Base-by-base conservation (phyloP, 2,888 invertebrate species). In the Selenia dentaria region DNA sequence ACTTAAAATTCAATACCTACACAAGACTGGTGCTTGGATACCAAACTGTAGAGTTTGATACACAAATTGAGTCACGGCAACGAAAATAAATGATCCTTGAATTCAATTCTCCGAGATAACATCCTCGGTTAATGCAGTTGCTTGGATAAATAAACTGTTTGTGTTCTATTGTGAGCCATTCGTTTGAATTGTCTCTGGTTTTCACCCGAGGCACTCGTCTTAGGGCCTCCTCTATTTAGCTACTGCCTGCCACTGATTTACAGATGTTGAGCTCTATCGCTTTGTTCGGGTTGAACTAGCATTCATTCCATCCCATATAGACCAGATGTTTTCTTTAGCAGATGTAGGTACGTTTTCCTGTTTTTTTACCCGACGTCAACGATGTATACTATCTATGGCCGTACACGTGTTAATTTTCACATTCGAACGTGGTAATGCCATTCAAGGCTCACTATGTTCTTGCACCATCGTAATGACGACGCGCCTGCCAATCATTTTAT, bases 401-500 rank as follows among this genome's bases (percentile, higher is more conserved):
- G 34, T 45, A 58, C 63, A 69, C 64, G 68, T 74, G 80, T 66
- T 77, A 80, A 81, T 81, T 79, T 77, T 74, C 69, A 74, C 70
- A 74, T 65, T 70, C 62, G 56, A 67, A 63, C 60, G 60, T 62
- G 62, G 65, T 64, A 67, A 73, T 68, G 68, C 63, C 61, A 64
- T 53, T 60, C 77, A 79, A 78, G 77, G 74, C 69, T 66, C 53
- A 43, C 53, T 16, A 10, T 34, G 33, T 51, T 48, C 44, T 48
- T 42, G 47, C 33, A 38, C 32, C 28, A 41, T 42, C 24, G 37
- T 18, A 29, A 34, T 16, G 25, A 31, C 35, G 13, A 12, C 38
- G 36, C 29, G 25, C 4, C 18, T 26, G 25, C 8, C 35, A 24
- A 28, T 18, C 33, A 18, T 24, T 48, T 48, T 34, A 33, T 37